phyloP scores from a whole-genome alignment of 2,888 invertebrate species.

The Isotomurus palustris region DNA sequence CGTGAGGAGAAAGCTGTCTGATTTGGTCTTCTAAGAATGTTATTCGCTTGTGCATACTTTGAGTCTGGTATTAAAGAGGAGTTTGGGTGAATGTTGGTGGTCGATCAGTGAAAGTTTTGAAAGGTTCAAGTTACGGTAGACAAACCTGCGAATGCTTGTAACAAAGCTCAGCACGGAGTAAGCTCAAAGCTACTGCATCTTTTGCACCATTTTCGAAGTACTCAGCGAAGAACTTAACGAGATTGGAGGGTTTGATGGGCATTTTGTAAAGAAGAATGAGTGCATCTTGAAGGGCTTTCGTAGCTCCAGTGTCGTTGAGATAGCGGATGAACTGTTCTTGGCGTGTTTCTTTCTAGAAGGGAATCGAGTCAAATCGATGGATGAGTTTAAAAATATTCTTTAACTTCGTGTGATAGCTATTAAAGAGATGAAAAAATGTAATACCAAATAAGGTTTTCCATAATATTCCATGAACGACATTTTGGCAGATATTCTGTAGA shows the following conservation, averaged over 20 bases:
- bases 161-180: constrained; percentile 40
- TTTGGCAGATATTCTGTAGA: no score
- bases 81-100: background rate
- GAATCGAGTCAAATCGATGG: background rate
- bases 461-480: no score
- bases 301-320: constrained; percentile 31
- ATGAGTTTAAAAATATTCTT: background rate
- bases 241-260: constrained; percentile 38
- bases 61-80: background rate
- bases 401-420: no score
- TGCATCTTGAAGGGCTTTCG: constrained; percentile 27
- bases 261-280: constrained; percentile 33
- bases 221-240: constrained; percentile 36
- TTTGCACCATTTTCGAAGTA: constrained; percentile 39
- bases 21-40: constrained; percentile 2
- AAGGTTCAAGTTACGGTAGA: background rate
- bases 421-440: no score
- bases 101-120: background rate
- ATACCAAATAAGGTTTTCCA: no score
- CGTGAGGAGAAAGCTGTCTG: background rate
- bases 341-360: constrained; percentile 20
- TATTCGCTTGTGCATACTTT: constrained; percentile 7
- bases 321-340: constrained; percentile 35
- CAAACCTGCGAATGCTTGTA: constrained; percentile 35
- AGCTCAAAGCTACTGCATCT: constrained; percentile 22